Conservation (phyloP, 2,113 vertebrate genomes). For the Jaculus jaculus region DNA sequence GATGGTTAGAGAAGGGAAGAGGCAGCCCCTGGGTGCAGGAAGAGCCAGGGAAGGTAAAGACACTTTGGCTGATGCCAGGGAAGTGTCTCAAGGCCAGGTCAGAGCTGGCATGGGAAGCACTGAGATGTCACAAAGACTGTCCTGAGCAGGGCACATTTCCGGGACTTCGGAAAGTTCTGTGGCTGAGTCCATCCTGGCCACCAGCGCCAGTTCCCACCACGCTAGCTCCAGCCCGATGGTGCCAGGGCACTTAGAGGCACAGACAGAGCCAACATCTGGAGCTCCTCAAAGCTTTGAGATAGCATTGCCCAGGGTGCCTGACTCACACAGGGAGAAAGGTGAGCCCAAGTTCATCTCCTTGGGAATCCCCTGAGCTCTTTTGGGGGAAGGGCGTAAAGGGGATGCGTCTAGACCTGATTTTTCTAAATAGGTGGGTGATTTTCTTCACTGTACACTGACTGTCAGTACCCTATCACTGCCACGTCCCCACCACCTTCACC, state of each 20-base stretch:
- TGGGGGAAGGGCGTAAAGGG: no score
- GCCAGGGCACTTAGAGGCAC: background rate
- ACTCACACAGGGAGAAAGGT: slow-evolving; percentile 39
- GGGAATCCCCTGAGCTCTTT: slow-evolving; percentile 50
- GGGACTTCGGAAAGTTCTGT: background rate
- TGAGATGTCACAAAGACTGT: background rate
- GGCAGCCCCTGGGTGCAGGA: background rate
- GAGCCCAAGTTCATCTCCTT: slow-evolving; percentile 24
- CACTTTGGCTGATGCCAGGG: background rate
- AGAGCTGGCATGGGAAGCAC: background rate
- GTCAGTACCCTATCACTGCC: background rate
- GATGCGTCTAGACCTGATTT: background rate
- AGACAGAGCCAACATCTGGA: background rate
- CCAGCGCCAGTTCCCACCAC: background rate
- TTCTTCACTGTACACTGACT: background rate
- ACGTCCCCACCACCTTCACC: background rate
- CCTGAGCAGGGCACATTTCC: background rate
- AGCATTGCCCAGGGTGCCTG: background rate
- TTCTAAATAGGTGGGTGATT: background rate
- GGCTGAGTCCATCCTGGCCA: background rate
- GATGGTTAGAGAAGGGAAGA: background rate
- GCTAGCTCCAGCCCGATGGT: background rate
- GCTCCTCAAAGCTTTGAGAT: background rate
- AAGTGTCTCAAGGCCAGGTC: background rate
- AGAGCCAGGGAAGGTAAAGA: fast-evolving